A percentile compares a stretch with the other conserved stretches of the same genome.
phyloP scores from a whole-genome alignment of 1,140 invertebrate genomes.

The Epicauta chinensis region DNA sequence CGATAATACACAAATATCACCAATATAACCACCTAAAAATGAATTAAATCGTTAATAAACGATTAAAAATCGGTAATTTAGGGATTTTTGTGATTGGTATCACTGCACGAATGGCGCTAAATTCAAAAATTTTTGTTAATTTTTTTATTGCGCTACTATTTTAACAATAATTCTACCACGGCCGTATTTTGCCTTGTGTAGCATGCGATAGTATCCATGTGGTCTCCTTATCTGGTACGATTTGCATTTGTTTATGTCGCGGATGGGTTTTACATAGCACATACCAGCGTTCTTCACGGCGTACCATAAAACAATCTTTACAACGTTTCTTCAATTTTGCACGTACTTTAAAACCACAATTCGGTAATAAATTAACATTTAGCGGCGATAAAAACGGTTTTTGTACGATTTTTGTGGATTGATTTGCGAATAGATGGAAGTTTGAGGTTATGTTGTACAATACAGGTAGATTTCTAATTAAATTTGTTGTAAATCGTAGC shows the following conservation, averaged over 20 bases:
- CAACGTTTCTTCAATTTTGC: slow-evolving; percentile 57
- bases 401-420: neutral
- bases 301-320: slow-evolving; percentile 68
- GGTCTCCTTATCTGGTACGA: slow-evolving; percentile 54
- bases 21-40: too few species aligned
- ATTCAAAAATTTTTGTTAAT: too few species aligned
- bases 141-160: too few species aligned
- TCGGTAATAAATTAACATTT: slow-evolving; percentile 13
- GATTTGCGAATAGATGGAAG: too few species aligned
- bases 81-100: too few species aligned
- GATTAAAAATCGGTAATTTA: too few species aligned
- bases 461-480: too few species aligned
- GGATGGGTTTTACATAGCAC: slow-evolving; percentile 68
- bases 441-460: too few species aligned
- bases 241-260: slow-evolving; percentile 72
- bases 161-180: slow-evolving; percentile 44
- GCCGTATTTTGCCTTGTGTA: slow-evolving; percentile 54
- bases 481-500: too few species aligned
- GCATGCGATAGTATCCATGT: slow-evolving; percentile 68
- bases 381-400: slow-evolving; percentile 14
- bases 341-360: slow-evolving; percentile 55
- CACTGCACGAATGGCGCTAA: too few species aligned
- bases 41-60: too few species aligned
- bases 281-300: slow-evolving; percentile 59
- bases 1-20: too few species aligned